Base-by-base conservation (phyloP, 2,797 vertebrate species). In the Sarcophilus harrisii region DNA sequence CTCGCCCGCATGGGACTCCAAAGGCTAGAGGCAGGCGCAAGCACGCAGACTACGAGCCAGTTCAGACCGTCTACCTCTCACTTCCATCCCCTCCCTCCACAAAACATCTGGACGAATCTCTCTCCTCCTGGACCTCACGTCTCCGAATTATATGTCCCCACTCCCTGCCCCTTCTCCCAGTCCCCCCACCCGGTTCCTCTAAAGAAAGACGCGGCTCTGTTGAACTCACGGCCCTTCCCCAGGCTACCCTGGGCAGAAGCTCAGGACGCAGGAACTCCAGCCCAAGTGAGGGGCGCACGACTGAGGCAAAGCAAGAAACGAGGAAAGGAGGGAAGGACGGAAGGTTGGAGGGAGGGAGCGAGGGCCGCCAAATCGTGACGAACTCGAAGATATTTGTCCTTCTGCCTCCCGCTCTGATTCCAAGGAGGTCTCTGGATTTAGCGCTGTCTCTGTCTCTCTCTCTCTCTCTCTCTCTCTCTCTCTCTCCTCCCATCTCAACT, bases 221-320 rank as follows among this genome's bases (percentile, higher is more conserved):
- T 97, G 97, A 97, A 97, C 97, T 98, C 96, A 97, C 97, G 97
- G 98, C 97, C 97, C 96, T 97, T 98, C 97, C 97, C 30, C 38
- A 27, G 38, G 4, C 18, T 27, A 10, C 73, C 38, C 24, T 87
- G 9, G 21, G 73, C 38, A 87, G 90, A 21, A 54, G 54, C 97
- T 95, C 97, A 96, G 87, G 96, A 92, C 94, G 96, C 97, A 97
- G 96, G 97, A 98, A 98, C 97, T 97, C 97, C 97, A 97, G 38
- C 97, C 98, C 97, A 97, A 98, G 97, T 97, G 97, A 97, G 94
- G 96, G 73, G 73, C 38, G 10, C 73, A 29, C 16, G 30, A 32
- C 9, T 18, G 54, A 18, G 21, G 30, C 30, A 32, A 18, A 38
- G 28, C 10, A 1, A 13, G 14, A 1, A 18, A 2, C 28, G 21